Evolutionary conservation across 2,888 invertebrate species (phyloP).

Genomic region (Crepidodera aurea): DNA sequence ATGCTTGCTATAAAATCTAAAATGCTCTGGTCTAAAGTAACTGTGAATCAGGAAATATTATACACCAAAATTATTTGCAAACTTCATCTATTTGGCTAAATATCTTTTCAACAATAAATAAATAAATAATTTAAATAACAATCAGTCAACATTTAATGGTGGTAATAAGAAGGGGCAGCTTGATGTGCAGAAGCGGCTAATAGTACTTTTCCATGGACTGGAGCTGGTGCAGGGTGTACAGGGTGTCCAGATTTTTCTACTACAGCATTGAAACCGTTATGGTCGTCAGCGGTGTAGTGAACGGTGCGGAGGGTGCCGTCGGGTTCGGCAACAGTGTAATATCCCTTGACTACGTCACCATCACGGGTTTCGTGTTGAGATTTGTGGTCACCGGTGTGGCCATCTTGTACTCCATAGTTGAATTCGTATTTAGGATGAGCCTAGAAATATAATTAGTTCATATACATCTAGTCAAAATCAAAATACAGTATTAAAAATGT

Average conservation of each 20-base stretch:
- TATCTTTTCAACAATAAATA: conserved; percentile 6
- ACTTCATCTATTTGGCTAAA: neutral
- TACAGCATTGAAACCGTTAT: conserved; percentile 63
- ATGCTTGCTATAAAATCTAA: no score
- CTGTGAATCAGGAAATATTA: no score
- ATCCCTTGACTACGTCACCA: conserved; percentile 65
- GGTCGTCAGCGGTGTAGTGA: conserved; percentile 66
- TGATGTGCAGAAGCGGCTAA: conserved; percentile 31
- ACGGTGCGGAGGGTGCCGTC: conserved; percentile 66
- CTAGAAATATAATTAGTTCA: no score
- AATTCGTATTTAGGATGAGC: conserved; percentile 68
- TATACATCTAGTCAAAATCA: neutral
- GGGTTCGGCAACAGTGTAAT: conserved; percentile 64
- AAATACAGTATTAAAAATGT: no score
- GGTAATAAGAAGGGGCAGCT: conserved; percentile 32
- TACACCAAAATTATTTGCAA: no score
- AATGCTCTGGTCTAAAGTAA: no score
- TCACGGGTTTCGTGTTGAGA: conserved; percentile 65
- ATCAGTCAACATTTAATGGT: conserved; percentile 31
- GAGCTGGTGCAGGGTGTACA: conserved; percentile 59
- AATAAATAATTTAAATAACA: conserved; percentile 2
- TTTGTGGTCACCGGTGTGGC: conserved; percentile 66
- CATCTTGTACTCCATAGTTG: conserved; percentile 67
- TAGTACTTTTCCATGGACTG: conserved; percentile 27
- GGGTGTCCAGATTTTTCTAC: conserved; percentile 63